These are phyloP conservation scores for Chymomyza amoena DNA, from an alignment of 2,888 invertebrate species.

Conservation along the genomic window DNA sequence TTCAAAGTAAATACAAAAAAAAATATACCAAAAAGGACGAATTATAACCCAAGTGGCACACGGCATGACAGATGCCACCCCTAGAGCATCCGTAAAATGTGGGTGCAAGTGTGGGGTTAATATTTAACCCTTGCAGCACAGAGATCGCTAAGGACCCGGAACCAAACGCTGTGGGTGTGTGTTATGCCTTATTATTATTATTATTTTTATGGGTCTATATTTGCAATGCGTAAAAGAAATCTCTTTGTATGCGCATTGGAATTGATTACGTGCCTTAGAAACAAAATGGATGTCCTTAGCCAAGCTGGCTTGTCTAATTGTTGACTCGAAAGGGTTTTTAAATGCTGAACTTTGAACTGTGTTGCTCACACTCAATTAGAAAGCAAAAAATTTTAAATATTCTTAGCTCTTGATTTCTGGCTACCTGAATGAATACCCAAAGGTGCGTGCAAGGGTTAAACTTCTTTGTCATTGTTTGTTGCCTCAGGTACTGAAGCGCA, in stretches of 20 bases:
- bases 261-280: background rate
- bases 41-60: slow-evolving; percentile 58
- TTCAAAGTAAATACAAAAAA: slow-evolving; percentile 54
- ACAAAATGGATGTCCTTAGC: background rate
- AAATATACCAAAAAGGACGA: slow-evolving; percentile 30
- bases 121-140: slow-evolving; percentile 31
- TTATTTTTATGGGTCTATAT: slow-evolving; percentile 7
- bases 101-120: background rate
- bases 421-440: slow-evolving; percentile 27
- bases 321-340: slow-evolving; percentile 54
- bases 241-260: background rate
- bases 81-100: background rate
- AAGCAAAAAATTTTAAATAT: slow-evolving; percentile 10
- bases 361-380: slow-evolving; percentile 1
- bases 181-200: slow-evolving; percentile 15
- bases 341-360: slow-evolving; percentile 58
- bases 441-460: slow-evolving; percentile 2
- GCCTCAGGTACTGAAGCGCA: slow-evolving; percentile 56
- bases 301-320: slow-evolving; percentile 15
- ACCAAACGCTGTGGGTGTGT: slow-evolving; percentile 1
- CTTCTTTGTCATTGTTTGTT: background rate
- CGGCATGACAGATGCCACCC: background rate
- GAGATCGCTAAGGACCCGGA: slow-evolving; percentile 35
- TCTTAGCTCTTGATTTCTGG: background rate
- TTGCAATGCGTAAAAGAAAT: background rate